Base-by-base conservation (phyloP, 2,797 vertebrate genomes). In the Sciurus carolinensis region DNA sequence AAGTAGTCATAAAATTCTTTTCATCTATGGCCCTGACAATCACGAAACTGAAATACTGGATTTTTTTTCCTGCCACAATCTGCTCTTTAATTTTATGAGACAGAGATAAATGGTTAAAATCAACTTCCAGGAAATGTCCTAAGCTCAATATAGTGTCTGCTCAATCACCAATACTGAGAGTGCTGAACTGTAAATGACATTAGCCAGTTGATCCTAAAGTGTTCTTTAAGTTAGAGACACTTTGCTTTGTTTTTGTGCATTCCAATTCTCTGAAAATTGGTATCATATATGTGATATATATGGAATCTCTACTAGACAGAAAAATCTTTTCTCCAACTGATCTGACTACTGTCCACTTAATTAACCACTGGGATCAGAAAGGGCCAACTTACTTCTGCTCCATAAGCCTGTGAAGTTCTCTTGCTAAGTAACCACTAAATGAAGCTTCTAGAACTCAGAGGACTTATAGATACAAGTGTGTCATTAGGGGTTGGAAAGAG, bases 41-140 rank as follows among this genome's bases (percentile, higher is more conserved):
- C 42, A 77, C 79, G 95, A 96, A 96, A 91, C 47, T 50, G 59
- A 95, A 97, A 96, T 94, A 80, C 14, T 95, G 67, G 8, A 54
- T 66, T n/a, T 52, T 84, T 88, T 36, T 44, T 5, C 9, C 76
- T n/a, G 36, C 36, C 84, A 95, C 52, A 97, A 87, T 93, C 83
- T 95, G 59, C 67, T 96, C 12, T 96, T 97, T 97, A 95, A 96
- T 96, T 97, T 97, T 89, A 90, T 91, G 71, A 93, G 95, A 91
- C 82, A 95, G 91, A 71, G 67, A 92, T 95, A 95, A 97, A 94
- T 95, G 93, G 39, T 93, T 91, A 97, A 94, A 95, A 97, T 87
- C 76, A 95, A 81, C 86, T 94, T 94, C 87, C 66, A 95, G 80
- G n/a, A 33, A 93, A 80, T 95, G 50, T 89, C 76, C 28, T 89